A percentile compares a stretch with the other conserved stretches of the same genome.
These are phyloP conservation scores for Drosophila grimshawi DNA, from an alignment of 1,140 invertebrate genomes.

Conservation along the genomic window DNA sequence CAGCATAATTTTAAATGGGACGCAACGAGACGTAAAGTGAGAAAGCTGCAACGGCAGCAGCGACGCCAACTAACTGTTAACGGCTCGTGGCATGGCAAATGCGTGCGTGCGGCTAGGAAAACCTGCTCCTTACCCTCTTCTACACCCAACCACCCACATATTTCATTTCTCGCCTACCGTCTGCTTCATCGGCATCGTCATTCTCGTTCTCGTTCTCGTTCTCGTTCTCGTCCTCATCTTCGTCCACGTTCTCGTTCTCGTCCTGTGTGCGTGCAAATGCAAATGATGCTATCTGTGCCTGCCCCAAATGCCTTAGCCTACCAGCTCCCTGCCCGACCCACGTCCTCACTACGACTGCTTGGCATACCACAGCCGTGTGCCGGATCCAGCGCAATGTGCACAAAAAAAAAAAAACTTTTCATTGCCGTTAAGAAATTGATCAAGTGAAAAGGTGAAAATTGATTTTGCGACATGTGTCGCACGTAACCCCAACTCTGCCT, in stretches of 20 bases:
- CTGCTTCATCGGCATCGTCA: constrained; percentile 17
- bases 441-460: constrained; percentile 83
- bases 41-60: constrained; percentile 61
- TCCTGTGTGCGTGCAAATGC: constrained; percentile 58
- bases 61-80: constrained; percentile 71
- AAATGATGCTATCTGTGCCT: constrained; percentile 79
- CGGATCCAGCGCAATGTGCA: constrained; percentile 51
- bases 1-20: constrained; percentile 82
- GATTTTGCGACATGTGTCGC: constrained; percentile 77
- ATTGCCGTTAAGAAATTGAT: constrained; percentile 82
- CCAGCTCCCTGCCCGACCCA: background rate
- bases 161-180: background rate
- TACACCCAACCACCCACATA: background rate
- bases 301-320: constrained; percentile 15
- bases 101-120: constrained; percentile 47
- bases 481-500: background rate
- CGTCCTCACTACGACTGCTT: constrained; percentile 45
- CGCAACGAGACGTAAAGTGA: constrained; percentile 80
- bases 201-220: background rate
- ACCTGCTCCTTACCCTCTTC: background rate
- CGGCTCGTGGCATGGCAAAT: constrained; percentile 52
- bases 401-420: constrained; percentile 69
- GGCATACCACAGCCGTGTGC: constrained; percentile 64
- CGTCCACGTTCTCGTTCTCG: background rate
- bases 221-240: background rate